Percentiles rank a stretch among this genome's conserved stretches.
Evolutionary conservation across 2,797 vertebrate genomes (phyloP).

Genomic region (Neosilurus hyrtlii): DNA sequence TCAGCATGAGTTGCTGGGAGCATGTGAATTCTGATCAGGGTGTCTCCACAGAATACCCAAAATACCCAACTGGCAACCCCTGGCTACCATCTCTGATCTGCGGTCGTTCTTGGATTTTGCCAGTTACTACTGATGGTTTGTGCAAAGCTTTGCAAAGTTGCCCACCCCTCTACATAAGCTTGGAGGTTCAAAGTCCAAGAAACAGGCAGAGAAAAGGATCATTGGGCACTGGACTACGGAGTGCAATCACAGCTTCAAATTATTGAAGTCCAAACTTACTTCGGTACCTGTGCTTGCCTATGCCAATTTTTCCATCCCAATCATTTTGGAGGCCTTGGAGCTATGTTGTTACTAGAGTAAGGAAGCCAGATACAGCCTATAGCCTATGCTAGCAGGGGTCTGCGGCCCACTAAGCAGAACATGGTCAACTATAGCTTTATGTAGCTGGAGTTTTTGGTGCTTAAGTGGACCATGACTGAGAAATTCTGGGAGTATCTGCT

Average conservation of each 20-base stretch:
- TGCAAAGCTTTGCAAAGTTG: slow-evolving; percentile 15
- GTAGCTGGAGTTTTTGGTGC: slow-evolving; percentile 6
- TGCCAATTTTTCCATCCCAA: background rate
- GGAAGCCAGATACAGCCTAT: background rate
- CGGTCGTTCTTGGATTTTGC: background rate
- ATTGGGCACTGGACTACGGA: background rate
- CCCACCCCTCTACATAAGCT: background rate
- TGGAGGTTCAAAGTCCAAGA: background rate
- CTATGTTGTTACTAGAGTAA: background rate
- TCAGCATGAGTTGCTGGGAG: too few species aligned
- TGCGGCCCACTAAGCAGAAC: background rate
- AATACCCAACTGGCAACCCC: too few species aligned
- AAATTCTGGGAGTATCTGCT: slow-evolving; percentile 18
- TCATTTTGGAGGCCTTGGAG: slow-evolving; percentile 3
- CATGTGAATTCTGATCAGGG: too few species aligned
- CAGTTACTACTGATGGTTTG: background rate
- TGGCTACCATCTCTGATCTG: background rate
- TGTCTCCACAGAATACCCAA: too few species aligned
- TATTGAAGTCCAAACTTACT: background rate
- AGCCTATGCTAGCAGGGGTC: too few species aligned
- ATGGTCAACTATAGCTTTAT: slow-evolving; percentile 8
- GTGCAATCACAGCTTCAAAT: background rate
- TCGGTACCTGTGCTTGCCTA: background rate
- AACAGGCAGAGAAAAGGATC: too few species aligned
- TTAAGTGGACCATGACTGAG: slow-evolving; percentile 27